Base-by-base conservation (phyloP, 1,140 invertebrate genomes). In the Sminthurinus signatus region DNA sequence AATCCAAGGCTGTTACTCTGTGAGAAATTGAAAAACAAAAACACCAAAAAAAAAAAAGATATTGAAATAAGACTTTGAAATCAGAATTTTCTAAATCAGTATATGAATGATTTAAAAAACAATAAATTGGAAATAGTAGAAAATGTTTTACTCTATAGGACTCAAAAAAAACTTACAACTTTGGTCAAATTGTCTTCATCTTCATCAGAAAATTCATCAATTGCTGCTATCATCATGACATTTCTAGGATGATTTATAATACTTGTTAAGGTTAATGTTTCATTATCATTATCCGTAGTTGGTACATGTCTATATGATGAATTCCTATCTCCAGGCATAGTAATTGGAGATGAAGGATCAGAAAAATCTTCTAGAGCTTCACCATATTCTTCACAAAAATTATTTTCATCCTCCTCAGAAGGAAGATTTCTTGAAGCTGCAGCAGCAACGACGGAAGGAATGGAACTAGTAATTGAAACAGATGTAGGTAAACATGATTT, bases 191-290 rank as follows among this genome's bases (percentile, higher is more conserved):
- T 15, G 15, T 36, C 5, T 36, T 65, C 68, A 27, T 69, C 68
- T 32, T 69, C 68, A 21, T 69, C 68, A 4, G 68, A 69, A 51
- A 69, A 69, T 43, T 69, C 68, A 21, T 69, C 68, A 50, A 69
- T 69, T 17, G 68, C 63, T 8, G 68, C 68, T 28, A 69, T 69
- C 68, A 65, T 65, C 21, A 60, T 57, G 4, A 59, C 19, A 46
- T 48, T 69, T 8, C 57, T 61, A 44, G 59, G 58, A 21, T 63
- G 60, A 44, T 50, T 69, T 50, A 55, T 62, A 23, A 65, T 65
- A 23, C 48, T 65, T 28, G 64, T 44, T 28, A 68, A 57, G n/a
- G n/a, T n/a, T 8, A 36, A 15, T 23, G 60, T 60, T 17, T 65
- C 21, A 39, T 31, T 23, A 32, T 66, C 64, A 31, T 60, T 59